Evolutionary conservation across 1,140 invertebrate genomes (phyloP), one percentile per base, ranked within the genome.

Genomic region (Formica exsecta): DNA sequence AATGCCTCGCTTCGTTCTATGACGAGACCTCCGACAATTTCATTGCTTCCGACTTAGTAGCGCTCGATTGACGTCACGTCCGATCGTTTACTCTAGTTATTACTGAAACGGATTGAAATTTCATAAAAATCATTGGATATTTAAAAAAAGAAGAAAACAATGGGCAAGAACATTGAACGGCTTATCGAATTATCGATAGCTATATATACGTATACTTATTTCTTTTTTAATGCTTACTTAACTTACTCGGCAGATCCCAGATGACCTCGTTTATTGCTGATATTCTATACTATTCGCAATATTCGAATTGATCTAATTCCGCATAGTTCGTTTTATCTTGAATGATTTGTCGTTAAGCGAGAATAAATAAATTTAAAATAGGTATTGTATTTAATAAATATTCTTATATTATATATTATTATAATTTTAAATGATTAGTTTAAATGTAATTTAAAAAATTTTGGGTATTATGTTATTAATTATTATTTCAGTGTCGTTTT

Each of bases 31-130:
- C 3, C 44, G 90, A 86, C 89, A 92, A 92, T 89, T 87, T 70
- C 54, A 91, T 86, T 48, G 22, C 84, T 48, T 64, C 32, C 59
- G 38, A 57, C 80, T 88, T 88, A 41, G 44, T 54, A 59, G 62
- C 59, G 66, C 85, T 87, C 85, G 66, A 90, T 80, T 91, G 87
- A 91, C 88, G 87, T 90, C 89, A 90, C 89, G 86, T 92, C 68
- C 75, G 89, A 87, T 86, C 91, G 87, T 92, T 89, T 92, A 84
- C 85, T 70, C 54, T 77, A 77, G 89, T 92, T 92, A 91, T 92
- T 92, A 91, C 87, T 36, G 86, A 88, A 92, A 90, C 87, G 86
- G 89, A 92, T 92, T 91, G 91, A 86, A 89, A 87, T 85, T 89
- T 85, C 83, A 89, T 86, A 51, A 51, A 77, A 88, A 87, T 90